Evolutionary conservation across 2,797 vertebrate genomes (phyloP).

Genomic region (Cossypha niveicapilla): DNA sequence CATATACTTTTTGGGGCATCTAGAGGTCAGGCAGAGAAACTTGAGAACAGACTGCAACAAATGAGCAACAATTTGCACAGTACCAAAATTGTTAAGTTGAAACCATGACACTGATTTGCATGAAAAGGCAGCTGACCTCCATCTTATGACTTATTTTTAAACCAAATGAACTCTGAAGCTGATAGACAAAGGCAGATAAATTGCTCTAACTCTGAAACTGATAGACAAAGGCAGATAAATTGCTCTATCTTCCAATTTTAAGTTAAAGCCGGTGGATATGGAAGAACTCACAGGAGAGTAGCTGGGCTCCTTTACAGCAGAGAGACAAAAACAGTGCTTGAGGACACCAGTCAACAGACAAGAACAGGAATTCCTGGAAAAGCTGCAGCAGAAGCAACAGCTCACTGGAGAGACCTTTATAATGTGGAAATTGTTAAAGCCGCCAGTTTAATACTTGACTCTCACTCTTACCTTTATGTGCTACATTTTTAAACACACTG

Average conservation of each 20-base stretch:
- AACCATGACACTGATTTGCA: conserved; percentile 16
- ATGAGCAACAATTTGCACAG: conserved; percentile 13
- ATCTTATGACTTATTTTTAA: conserved; percentile 42
- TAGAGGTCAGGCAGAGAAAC: conserved; percentile 31
- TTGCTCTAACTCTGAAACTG: not conserved
- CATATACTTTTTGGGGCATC: not conserved
- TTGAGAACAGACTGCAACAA: conserved; percentile 31
- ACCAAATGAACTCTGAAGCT: conserved; percentile 20
- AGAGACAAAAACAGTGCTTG: not conserved
- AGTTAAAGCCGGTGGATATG: not conserved
- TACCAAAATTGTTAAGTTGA: not conserved
- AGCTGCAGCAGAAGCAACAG: not conserved
- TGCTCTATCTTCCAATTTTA: not conserved
- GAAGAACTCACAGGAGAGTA: not conserved
- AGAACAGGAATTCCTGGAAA: not conserved
- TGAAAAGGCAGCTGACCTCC: conserved; percentile 46
- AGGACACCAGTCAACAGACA: not conserved
- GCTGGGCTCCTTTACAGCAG: not conserved
- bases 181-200: conserved; percentile 1
- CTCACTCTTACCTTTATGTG: not conserved
- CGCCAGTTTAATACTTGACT: not conserved
- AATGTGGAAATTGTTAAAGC: not conserved
- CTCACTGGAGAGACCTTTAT: not conserved
- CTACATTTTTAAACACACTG: not conserved
- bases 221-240: not conserved